Conservation (phyloP, 2,888 invertebrate genomes). For the Lathronympha strigana region DNA sequence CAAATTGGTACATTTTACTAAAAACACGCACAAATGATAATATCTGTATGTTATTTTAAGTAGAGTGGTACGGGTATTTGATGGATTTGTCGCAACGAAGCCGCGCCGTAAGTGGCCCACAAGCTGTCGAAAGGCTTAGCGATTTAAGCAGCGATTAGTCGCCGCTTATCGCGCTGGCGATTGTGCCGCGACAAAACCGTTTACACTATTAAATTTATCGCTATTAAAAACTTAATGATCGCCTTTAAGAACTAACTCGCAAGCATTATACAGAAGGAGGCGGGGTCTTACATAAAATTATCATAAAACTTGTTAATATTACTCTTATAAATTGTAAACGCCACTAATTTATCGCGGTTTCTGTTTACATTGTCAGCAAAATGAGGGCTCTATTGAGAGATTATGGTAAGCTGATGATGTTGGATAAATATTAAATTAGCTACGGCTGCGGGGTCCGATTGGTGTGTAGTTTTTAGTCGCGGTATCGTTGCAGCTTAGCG, state of each 20-base stretch:
- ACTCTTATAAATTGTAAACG: slow-evolving; percentile 67
- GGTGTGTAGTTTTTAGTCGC: slow-evolving; percentile 21
- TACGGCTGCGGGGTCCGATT: slow-evolving; percentile 4
- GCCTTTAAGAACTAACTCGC: slow-evolving; percentile 55
- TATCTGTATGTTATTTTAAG: neutral
- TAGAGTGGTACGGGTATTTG: neutral
- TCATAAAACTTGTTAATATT: slow-evolving; percentile 72
- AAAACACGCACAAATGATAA: too few relatives aligned
- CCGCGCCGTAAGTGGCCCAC: slow-evolving; percentile 47
- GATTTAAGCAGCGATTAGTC: slow-evolving; percentile 59
- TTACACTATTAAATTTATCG: slow-evolving; percentile 70
- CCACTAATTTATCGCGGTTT: slow-evolving; percentile 67
- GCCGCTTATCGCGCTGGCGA: slow-evolving; percentile 52
- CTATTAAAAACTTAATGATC: slow-evolving; percentile 72
- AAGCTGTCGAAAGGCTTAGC: slow-evolving; percentile 55
- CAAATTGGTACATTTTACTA: too few relatives aligned
- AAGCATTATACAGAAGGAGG: slow-evolving; percentile 64
- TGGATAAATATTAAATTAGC: slow-evolving; percentile 24
- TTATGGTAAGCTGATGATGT: slow-evolving; percentile 19
- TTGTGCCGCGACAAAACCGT: slow-evolving; percentile 59
- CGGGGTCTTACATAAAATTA: slow-evolving; percentile 75
- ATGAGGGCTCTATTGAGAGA: slow-evolving; percentile 57
- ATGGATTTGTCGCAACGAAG: slow-evolving; percentile 44
- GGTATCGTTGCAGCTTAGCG: slow-evolving; percentile 26
- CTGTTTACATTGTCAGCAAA: slow-evolving; percentile 59